Evolutionary conservation across 2,888 invertebrate genomes (phyloP).

Genomic region (Eupithecia abbreviata): DNA sequence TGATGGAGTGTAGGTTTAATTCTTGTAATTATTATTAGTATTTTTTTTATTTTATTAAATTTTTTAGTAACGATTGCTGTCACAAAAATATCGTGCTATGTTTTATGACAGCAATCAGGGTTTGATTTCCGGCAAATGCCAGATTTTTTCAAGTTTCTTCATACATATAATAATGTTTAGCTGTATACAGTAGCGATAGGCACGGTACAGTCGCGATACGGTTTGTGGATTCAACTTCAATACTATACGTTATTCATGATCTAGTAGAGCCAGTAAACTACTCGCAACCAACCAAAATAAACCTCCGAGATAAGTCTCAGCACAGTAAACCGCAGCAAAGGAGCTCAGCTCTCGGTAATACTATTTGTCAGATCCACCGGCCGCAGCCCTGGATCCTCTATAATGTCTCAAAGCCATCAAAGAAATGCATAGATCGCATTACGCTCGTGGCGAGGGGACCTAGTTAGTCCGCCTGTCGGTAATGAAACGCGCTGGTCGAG

Average conservation of each 20-base stretch:
- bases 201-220: neutral
- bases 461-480: slow-evolving; percentile 24
- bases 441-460: slow-evolving; percentile 33
- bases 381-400: slow-evolving; percentile 31
- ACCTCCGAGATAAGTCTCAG: neutral
- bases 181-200: neutral
- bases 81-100: too few species aligned
- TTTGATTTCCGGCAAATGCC: neutral
- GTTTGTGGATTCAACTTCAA: neutral
- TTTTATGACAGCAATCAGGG: too few species aligned
- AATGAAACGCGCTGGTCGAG: neutral
- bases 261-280: neutral
- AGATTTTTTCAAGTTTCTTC: neutral
- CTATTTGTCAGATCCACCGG: slow-evolving; percentile 15
- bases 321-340: neutral
- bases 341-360: slow-evolving; percentile 6
- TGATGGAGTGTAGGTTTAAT: too few species aligned
- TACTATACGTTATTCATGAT: neutral
- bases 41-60: too few species aligned
- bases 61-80: too few species aligned
- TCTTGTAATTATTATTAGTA: too few species aligned
- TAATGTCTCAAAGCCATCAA: slow-evolving; percentile 43
- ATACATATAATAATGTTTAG: too few species aligned
- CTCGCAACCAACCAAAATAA: neutral
- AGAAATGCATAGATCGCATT: slow-evolving; percentile 44